A percentile compares a stretch with the other conserved stretches of the same genome.
These are phyloP conservation scores for Eledona agricola DNA, from an alignment of 2,888 invertebrate species.

Conservation along the genomic window DNA sequence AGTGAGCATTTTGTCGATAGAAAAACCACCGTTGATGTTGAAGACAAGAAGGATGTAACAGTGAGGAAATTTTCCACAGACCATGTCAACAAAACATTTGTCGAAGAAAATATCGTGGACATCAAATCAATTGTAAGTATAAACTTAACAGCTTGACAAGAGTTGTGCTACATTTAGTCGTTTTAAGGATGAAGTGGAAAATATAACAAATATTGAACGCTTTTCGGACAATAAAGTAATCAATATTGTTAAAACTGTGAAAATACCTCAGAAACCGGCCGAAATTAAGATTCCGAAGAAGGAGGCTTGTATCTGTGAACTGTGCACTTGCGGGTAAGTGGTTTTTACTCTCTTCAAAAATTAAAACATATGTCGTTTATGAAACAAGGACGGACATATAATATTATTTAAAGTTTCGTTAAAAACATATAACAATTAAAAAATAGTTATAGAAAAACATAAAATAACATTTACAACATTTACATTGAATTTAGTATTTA, in stretches of 20 bases:
- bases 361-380: too few relatives aligned
- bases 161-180: constrained; percentile 24
- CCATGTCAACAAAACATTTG: constrained; percentile 67
- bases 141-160: constrained; percentile 11
- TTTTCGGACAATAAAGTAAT: constrained; percentile 66
- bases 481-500: too few relatives aligned
- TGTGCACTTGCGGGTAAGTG: constrained; percentile 91
- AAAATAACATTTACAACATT: too few relatives aligned
- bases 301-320: constrained; percentile 89
- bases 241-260: constrained; percentile 61
- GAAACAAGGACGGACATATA: too few relatives aligned
- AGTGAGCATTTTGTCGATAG: constrained; percentile 17
- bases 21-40: constrained; percentile 19
- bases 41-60: constrained; percentile 11
- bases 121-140: constrained; percentile 66
- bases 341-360: not conserved
- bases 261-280: constrained; percentile 58
- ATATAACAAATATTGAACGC: constrained; percentile 59
- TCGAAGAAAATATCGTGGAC: constrained; percentile 68
- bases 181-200: constrained; percentile 60
- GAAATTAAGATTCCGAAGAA: constrained; percentile 65
- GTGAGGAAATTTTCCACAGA: constrained; percentile 3
- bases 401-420: too few relatives aligned
- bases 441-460: too few relatives aligned
- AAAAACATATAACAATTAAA: too few relatives aligned